A percentile compares a stretch with the other conserved stretches of the same genome.
Evolutionary conservation across 2,113 vertebrate genomes (phyloP).

Genomic region (Calonectris borealis): DNA sequence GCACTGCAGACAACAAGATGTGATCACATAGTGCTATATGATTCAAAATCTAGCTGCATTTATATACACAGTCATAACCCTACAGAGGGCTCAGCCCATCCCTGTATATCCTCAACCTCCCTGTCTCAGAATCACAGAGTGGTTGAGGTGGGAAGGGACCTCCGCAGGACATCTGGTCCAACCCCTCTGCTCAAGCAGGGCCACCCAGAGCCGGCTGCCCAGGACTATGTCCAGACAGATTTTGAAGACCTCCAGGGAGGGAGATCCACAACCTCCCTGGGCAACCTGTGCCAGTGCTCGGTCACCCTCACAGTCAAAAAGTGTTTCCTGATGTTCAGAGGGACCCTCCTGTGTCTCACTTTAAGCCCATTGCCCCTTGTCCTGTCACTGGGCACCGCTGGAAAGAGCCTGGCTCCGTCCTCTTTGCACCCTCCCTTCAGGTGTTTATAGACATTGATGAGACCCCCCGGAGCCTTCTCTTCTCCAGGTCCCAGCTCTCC

Average conservation of each 20-base stretch:
- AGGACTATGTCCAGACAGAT: rapidly evolving
- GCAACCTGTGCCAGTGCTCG: neutral
- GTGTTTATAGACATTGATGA: neutral
- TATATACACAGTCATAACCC: neutral
- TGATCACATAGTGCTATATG: rapidly evolving
- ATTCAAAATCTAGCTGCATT: neutral
- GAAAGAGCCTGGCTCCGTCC: neutral
- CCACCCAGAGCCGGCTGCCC: neutral
- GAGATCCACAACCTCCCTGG: neutral
- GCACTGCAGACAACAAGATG: neutral
- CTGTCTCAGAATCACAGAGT: neutral
- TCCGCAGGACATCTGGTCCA: neutral
- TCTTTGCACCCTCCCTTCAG: neutral
- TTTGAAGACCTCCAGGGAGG: neutral
- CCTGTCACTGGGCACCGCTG: neutral
- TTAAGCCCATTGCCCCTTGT: neutral
- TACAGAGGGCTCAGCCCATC: neutral
- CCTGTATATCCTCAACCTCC: neutral
- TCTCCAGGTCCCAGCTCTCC: neutral
- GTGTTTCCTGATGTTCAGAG: neutral
- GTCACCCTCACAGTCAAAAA: neutral
- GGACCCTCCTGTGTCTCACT: neutral
- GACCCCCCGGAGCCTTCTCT: neutral
- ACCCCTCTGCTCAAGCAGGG: neutral
- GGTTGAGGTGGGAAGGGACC: neutral